Evolutionary conservation across 1,140 invertebrate species (phyloP).

Genomic region (Plodia interpunctella): DNA sequence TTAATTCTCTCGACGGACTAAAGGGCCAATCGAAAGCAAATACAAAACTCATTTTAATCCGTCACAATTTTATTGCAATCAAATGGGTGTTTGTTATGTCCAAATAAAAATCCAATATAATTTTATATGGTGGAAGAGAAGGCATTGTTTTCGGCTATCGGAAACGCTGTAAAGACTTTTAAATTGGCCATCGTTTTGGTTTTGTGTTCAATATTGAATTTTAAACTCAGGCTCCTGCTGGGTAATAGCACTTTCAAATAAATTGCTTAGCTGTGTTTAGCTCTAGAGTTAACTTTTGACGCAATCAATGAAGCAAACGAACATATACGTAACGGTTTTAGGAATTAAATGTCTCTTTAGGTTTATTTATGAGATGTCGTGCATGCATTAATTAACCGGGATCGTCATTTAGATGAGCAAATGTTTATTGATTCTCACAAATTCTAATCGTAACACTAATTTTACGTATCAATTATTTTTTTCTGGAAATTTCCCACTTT

Average conservation of each 20-base stretch:
- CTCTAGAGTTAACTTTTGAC: conserved; percentile 35
- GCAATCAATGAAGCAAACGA: conserved; percentile 37
- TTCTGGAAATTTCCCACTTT: no score
- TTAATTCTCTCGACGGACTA: not conserved
- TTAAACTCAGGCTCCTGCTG: conserved; percentile 38
- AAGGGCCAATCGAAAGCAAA: not conserved
- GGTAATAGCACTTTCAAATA: conserved; percentile 28
- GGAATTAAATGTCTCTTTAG: not conserved
- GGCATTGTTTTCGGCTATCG: conserved; percentile 35
- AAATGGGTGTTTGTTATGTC: conserved; percentile 30
- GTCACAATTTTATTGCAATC: conserved; percentile 24
- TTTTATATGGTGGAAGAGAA: conserved; percentile 21
- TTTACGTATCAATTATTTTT: no score
- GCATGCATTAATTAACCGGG: not conserved
- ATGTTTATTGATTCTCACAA: not conserved
- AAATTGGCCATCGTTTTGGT: conserved; percentile 32
- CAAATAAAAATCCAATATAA: conserved; percentile 36
- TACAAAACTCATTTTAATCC: conserved; percentile 13
- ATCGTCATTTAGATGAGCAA: no score
- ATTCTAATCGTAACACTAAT: not conserved
- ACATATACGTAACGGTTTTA: conserved; percentile 25
- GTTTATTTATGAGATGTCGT: not conserved
- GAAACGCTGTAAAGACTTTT: conserved; percentile 30
- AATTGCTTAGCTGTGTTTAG: conserved; percentile 24
- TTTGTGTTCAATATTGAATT: conserved; percentile 33